These are phyloP conservation scores for Pomacea maculata DNA, from an alignment of 1,140 invertebrate genomes.

Conservation along the genomic window DNA sequence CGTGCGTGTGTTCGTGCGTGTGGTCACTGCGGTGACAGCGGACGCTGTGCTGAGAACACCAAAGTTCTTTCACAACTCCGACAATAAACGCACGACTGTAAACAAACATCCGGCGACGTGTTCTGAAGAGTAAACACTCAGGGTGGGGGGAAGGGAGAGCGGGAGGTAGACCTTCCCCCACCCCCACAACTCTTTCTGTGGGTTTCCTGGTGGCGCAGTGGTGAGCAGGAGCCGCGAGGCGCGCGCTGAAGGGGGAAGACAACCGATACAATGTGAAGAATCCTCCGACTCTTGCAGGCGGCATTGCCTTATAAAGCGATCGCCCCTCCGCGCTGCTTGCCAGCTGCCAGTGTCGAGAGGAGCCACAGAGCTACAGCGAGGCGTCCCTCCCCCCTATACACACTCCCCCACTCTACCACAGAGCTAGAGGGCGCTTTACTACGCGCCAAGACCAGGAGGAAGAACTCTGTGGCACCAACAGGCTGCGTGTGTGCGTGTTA, in stretches of 20 bases:
- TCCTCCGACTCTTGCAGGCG: neutral
- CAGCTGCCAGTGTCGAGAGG: neutral
- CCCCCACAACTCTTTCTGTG: neutral
- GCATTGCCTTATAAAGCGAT: slow-evolving; percentile 23
- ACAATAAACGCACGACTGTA: too few species aligned
- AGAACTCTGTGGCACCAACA: neutral
- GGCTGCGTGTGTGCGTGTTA: neutral
- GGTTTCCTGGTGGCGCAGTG: slow-evolving; percentile 2
- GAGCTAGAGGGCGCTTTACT: neutral
- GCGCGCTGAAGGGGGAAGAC: neutral
- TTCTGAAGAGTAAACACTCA: neutral
- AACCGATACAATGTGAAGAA: slow-evolving; percentile 8
- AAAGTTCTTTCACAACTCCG: too few species aligned
- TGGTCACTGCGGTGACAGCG: too few species aligned
- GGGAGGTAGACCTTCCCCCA: neutral
- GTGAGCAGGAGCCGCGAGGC: neutral
- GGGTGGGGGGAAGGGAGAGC: neutral
- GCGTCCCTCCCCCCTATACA: neutral
- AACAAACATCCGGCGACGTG: too few species aligned
- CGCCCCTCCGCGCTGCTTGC: slow-evolving; percentile 1
- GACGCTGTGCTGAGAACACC: too few species aligned
- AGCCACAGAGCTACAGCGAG: neutral
- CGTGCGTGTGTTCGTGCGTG: too few species aligned
- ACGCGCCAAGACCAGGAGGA: neutral
- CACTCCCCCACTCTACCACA: neutral